A percentile compares a stretch with the other conserved stretches of the same genome.
phyloP scores from a whole-genome alignment of 2,888 invertebrate genomes.

The Plebejus argus region DNA sequence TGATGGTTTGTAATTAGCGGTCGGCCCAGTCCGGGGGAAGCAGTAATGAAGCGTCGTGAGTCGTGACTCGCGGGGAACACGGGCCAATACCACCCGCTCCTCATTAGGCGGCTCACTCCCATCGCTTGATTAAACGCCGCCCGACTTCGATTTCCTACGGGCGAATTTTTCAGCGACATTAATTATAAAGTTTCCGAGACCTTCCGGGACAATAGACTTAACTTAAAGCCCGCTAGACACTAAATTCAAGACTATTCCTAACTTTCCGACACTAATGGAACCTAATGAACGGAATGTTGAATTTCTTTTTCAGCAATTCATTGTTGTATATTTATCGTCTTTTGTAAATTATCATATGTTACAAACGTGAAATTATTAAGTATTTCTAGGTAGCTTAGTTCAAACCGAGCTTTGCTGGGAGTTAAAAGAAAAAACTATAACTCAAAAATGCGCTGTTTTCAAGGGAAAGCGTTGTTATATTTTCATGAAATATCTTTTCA shows the following conservation, averaged over 20 bases:
- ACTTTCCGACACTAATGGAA: slow-evolving; percentile 29
- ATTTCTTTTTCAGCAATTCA: slow-evolving; percentile 18
- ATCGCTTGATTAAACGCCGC: slow-evolving; percentile 59
- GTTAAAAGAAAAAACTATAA: no score
- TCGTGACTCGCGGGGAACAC: slow-evolving; percentile 33
- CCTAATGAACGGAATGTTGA: slow-evolving; percentile 31
- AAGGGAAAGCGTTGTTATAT: no score
- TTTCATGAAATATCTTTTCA: no score
- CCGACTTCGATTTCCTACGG: slow-evolving; percentile 54
- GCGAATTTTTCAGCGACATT: slow-evolving; percentile 59
- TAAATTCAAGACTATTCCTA: slow-evolving; percentile 40
- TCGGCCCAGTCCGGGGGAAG: not conserved
- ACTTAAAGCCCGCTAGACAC: slow-evolving; percentile 46
- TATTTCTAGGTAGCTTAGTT: not conserved
- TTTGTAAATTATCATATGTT: not conserved
- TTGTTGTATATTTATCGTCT: slow-evolving; percentile 1
- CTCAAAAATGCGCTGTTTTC: no score
- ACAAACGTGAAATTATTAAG: not conserved
- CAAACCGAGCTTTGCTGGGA: no score
- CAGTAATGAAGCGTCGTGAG: slow-evolving; percentile 15
- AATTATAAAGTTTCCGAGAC: slow-evolving; percentile 64
- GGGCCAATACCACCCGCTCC: slow-evolving; percentile 36
- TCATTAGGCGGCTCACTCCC: slow-evolving; percentile 42
- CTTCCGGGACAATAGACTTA: slow-evolving; percentile 55
- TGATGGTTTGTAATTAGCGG: not conserved